Base-by-base conservation (phyloP, 2,113 vertebrate species). In the Tragelaphus buxtoni region DNA sequence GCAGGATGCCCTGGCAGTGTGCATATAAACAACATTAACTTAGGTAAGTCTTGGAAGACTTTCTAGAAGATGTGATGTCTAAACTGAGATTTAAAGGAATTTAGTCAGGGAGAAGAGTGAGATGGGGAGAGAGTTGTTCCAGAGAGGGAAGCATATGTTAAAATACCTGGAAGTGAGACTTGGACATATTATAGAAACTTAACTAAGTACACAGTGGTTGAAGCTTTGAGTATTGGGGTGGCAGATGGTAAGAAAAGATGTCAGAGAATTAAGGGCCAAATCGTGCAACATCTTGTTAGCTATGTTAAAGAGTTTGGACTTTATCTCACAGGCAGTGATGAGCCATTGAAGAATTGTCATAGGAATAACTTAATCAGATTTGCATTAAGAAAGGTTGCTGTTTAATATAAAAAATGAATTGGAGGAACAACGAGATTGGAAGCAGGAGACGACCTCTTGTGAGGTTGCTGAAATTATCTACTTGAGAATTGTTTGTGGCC, bases 191-290 rank as follows among this genome's bases (percentile, higher is more conserved):
- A 26, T 79, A 83, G 32, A 77, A 74, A 65, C 18, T 77, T 77
- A 49, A 53, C 53, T 53, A 22, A 80, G 45, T 91, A 89, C 32
- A 72, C 12, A 83, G 0, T 89, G 26, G 17, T 90, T 96, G 32
- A 28, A 79, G 20, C 47, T 77, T 93, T 65, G 76, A 83, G 20
- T 80, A 55, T 39, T 93, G 76, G 47, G 39, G n/a, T 30, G 20
- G 53, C 12, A 5, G 16, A n/a, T 83, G n/a, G 24, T 26, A 90
- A 85, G 79, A 91, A 93, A 83, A 81, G 58, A 76, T 10, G 2
- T 81, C 76, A 11, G 61, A 92, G 56, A 86, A 13, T 81, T 97
- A 82, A 94, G 35, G 61, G 39, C 22, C 42, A 97, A 93, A n/a
- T 92, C 42, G 17, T 45, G 2, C 2, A 35, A 20, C 26, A 84